Evolutionary conservation across 2,113 vertebrate genomes (phyloP), one percentile per base, ranked within the genome.

Genomic region (Piprites chloris): DNA sequence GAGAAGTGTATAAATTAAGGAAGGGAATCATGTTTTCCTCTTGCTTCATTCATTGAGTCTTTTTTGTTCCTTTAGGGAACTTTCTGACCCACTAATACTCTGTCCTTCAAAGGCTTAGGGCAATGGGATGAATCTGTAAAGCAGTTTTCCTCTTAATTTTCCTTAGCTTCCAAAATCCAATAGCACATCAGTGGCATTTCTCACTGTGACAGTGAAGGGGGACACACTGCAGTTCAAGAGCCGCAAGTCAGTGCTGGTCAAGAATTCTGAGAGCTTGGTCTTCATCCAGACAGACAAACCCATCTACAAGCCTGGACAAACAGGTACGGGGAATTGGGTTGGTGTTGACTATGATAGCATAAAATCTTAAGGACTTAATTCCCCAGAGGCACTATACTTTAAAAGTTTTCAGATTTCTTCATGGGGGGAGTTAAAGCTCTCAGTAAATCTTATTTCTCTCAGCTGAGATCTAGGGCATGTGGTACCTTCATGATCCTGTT

Each of bases 231-330:
- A 96, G 23, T 98, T 97, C 94, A 96, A 9, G 33, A 97, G 73
- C 32, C 93, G 76, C 52, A 98, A 89, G 35, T 95, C 93, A 0
- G 96, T 98, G 73, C 11, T 98, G 41, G 61, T 98, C 53, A 77
- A 93, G 95, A 91, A 91, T 6, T 17, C 93, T 35, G 80, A 98
- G 11, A 97, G 92, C 62, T 69, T 98, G 86, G 89, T 97, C 55
- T 98, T 98, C 50, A 0, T 98, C 33, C 98, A 98, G 87, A 98
- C 98, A 39, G 98, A 98, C 86, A 98, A 98, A 93, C 89, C 98
- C 41, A 95, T 97, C 96, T 98, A 98, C 96, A 98, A 98, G 78
- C 97, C 97, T 0, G 89, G 30, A 30, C 98, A 98, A 82, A 97
- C 75, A 96, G 98, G 98, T 98, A 97, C 5, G 0, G 5, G 56